Percentiles rank a stretch among this genome's conserved stretches.
Conservation (phyloP, 2,797 vertebrate species). For the Cercopithecus petaurista region DNA sequence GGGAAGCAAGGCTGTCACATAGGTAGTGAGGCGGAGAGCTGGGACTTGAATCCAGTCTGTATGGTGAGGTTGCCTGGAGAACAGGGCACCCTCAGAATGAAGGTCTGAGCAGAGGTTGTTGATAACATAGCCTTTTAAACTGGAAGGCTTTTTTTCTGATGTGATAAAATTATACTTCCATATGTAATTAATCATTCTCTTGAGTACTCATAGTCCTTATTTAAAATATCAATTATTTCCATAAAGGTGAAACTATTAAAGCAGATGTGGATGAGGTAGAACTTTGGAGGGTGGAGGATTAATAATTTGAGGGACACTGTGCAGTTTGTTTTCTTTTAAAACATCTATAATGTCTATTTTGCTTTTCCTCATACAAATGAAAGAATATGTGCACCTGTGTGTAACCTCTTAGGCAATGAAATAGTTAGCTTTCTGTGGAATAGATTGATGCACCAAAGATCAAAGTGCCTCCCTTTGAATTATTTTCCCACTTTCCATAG, state of each 20-base stretch:
- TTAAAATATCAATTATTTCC: not conserved
- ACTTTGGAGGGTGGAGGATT: not conserved
- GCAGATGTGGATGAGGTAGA: not conserved
- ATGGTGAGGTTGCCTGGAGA: not conserved
- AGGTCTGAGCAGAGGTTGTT: not conserved
- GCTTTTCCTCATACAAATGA: not conserved
- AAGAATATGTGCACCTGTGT: not conserved
- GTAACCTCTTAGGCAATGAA: not conserved
- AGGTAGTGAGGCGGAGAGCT: not conserved
- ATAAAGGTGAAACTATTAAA: slow-evolving; percentile 21
- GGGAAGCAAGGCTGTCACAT: not conserved
- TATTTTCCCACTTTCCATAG: not conserved
- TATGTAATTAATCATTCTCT: not conserved
- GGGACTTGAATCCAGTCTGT: not conserved
- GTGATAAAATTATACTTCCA: not conserved
- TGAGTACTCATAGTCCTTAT: not conserved
- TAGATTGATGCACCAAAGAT: not conserved
- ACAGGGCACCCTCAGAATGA: not conserved
- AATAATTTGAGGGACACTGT: not conserved
- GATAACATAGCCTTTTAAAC: not conserved
- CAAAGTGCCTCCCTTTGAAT: not conserved
- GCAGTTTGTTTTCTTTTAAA: not conserved
- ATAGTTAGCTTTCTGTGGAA: not conserved
- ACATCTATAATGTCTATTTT: not conserved
- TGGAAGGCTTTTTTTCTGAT: not conserved